Conservation (phyloP, 1,140 invertebrate species). For the Acromyrmex charruanus region DNA sequence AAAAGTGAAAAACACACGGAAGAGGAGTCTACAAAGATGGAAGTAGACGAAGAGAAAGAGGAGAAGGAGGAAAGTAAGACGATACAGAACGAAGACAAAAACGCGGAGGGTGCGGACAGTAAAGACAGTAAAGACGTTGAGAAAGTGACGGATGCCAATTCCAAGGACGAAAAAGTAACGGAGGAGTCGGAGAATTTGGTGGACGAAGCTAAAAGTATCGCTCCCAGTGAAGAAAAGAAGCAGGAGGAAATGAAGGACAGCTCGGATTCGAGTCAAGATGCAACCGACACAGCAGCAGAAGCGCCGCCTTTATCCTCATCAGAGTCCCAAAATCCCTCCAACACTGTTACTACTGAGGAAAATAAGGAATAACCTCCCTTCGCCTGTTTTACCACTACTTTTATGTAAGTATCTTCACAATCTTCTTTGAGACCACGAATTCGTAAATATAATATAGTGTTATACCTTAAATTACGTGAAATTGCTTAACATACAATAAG, state of each 20-base stretch:
- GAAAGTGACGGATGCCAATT: conserved; percentile 79
- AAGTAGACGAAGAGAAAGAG: conserved; percentile 82
- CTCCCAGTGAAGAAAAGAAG: conserved; percentile 80
- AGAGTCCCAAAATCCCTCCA: conserved; percentile 80
- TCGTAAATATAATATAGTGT: background rate
- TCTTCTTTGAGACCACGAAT: background rate
- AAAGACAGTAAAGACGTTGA: conserved; percentile 75
- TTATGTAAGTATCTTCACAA: conserved; percentile 69
- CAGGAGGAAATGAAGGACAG: conserved; percentile 81
- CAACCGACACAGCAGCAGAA: conserved; percentile 75
- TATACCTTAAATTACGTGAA: background rate
- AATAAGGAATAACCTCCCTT: conserved; percentile 85
- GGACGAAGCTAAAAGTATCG: conserved; percentile 76
- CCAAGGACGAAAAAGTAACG: conserved; percentile 79
- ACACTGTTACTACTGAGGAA: conserved; percentile 79
- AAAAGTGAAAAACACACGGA: conserved; percentile 82
- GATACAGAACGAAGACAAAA: conserved; percentile 73
- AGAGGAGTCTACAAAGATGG: conserved; percentile 83
- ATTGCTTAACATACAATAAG: background rate
- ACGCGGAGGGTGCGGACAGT: conserved; percentile 65
- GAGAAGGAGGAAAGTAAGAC: conserved; percentile 76
- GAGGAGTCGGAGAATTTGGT: conserved; percentile 81
- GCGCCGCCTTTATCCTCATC: conserved; percentile 71
- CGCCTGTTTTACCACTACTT: conserved; percentile 73
- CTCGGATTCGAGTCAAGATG: conserved; percentile 84